phyloP scores from a whole-genome alignment of 2,888 invertebrate species.

The Diaprepes abbreviatus region DNA sequence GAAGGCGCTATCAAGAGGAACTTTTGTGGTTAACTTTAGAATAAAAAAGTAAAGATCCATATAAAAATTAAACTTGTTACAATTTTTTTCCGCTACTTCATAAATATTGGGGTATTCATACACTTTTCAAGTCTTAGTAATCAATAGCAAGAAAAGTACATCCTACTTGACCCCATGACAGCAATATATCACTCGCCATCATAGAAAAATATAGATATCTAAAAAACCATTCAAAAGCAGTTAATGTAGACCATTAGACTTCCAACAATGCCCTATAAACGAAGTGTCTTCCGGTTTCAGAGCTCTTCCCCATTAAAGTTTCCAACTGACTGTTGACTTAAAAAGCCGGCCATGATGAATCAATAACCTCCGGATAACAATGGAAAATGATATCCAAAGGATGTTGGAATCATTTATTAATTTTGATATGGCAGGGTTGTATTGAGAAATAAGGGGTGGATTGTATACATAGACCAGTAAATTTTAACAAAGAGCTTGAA shows the following conservation, averaged over 20 bases:
- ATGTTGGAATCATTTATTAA: constrained; percentile 38
- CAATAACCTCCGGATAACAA: constrained; percentile 28
- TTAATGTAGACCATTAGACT: constrained; percentile 33
- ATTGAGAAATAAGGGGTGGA: too few species aligned
- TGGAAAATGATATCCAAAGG: constrained; percentile 24
- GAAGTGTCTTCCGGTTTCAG: constrained; percentile 30
- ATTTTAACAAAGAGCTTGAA: too few species aligned
- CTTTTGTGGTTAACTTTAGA: too few species aligned
- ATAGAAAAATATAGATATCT: constrained; percentile 17
- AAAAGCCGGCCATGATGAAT: constrained; percentile 36
- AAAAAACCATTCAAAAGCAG: constrained; percentile 32
- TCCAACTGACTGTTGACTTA: constrained; percentile 31
- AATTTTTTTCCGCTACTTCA: too few species aligned
- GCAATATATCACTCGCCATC: constrained; percentile 10
- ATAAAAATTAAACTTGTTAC: too few species aligned
- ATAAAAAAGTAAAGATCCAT: too few species aligned
- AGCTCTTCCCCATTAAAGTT: constrained; percentile 23
- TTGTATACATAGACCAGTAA: too few species aligned
- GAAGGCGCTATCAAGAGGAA: too few species aligned
- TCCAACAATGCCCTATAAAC: constrained; percentile 25
- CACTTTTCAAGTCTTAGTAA: too few species aligned
- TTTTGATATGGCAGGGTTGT: constrained; percentile 2
- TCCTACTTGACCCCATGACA: neutral
- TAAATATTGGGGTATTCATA: too few species aligned
- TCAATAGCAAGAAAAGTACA: too few species aligned